Percentiles rank a stretch among this genome's conserved stretches.
These are phyloP conservation scores for Dugesia japonica DNA, from an alignment of 2,888 invertebrate genomes.

Conservation along the genomic window DNA sequence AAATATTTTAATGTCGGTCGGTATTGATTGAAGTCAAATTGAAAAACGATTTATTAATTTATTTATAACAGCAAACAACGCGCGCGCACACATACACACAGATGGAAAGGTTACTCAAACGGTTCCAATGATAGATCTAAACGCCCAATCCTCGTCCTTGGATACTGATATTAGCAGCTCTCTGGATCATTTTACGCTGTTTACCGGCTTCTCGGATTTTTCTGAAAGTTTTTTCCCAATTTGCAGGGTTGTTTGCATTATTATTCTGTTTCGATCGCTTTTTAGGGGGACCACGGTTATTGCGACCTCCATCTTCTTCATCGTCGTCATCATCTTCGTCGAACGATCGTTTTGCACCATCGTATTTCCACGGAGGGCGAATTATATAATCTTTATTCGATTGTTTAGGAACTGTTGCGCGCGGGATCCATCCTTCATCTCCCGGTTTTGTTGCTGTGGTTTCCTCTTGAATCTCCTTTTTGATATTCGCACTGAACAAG, in stretches of 20 bases:
- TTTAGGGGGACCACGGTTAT: slow-evolving; percentile 45
- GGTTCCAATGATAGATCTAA: slow-evolving; percentile 44
- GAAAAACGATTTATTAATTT: too few species aligned
- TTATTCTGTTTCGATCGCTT: slow-evolving; percentile 62
- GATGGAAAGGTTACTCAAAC: too few species aligned
- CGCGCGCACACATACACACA: not conserved
- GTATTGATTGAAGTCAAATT: too few species aligned
- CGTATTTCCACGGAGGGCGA: slow-evolving; percentile 47
- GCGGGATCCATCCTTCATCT: slow-evolving; percentile 78
- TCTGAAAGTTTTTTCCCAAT: slow-evolving; percentile 68
- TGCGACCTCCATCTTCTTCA: not conserved
- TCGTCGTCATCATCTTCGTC: slow-evolving; percentile 48
- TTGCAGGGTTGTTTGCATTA: not conserved
- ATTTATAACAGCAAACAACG: too few species aligned
- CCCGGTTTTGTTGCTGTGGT: slow-evolving; percentile 55
- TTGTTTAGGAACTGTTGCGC: slow-evolving; percentile 81
- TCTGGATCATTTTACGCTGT: slow-evolving; percentile 39
- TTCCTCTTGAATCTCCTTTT: not conserved
- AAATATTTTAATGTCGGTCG: too few species aligned
- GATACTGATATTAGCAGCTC: slow-evolving; percentile 78
- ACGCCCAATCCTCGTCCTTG: slow-evolving; percentile 89
- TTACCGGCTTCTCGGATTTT: slow-evolving; percentile 59
- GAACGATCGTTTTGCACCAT: slow-evolving; percentile 74
- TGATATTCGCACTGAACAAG: not conserved
- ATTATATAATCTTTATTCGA: slow-evolving; percentile 89